Percentiles rank a stretch among this genome's conserved stretches.
These are phyloP conservation scores for Delichon dasypus DNA, from an alignment of 2,797 vertebrate species.

Conservation along the genomic window DNA sequence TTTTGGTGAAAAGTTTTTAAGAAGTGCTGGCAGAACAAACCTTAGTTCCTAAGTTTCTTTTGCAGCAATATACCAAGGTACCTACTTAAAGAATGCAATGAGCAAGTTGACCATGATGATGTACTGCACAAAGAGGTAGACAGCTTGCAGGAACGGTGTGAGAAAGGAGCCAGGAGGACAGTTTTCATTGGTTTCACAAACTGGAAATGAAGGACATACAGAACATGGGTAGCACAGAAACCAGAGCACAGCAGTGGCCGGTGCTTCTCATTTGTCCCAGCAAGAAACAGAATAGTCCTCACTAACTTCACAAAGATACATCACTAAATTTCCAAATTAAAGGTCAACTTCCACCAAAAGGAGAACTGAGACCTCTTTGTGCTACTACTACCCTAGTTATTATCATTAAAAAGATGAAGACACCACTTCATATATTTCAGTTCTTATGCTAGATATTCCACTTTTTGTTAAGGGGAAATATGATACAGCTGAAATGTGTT, in stretches of 20 bases:
- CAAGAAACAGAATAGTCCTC: neutral
- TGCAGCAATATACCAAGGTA: neutral
- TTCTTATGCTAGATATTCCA: neutral
- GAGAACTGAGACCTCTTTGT: neutral
- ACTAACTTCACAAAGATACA: neutral
- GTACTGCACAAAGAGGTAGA: conserved; percentile 97
- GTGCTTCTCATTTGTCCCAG: neutral
- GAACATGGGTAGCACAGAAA: neutral
- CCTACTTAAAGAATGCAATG: conserved; percentile 98
- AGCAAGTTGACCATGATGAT: conserved; percentile 99
- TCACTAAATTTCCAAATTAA: neutral
- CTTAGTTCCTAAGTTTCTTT: neutral
- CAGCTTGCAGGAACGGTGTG: conserved; percentile 90
- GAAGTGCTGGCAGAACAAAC: neutral
- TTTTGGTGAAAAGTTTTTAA: neutral
- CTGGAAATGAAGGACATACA: conserved; percentile 71
- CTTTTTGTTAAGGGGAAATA: neutral
- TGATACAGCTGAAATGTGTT: neutral
- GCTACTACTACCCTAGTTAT: neutral
- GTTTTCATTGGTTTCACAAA: conserved; percentile 74
- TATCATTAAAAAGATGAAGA: neutral
- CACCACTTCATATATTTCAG: neutral
- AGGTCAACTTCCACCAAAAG: neutral
- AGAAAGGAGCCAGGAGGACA: conserved; percentile 92
- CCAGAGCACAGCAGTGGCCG: neutral